Evolutionary conservation across 2,888 invertebrate genomes (phyloP), one percentile per base, ranked within the genome.

Genomic region (Eugnorisma glareosa): DNA sequence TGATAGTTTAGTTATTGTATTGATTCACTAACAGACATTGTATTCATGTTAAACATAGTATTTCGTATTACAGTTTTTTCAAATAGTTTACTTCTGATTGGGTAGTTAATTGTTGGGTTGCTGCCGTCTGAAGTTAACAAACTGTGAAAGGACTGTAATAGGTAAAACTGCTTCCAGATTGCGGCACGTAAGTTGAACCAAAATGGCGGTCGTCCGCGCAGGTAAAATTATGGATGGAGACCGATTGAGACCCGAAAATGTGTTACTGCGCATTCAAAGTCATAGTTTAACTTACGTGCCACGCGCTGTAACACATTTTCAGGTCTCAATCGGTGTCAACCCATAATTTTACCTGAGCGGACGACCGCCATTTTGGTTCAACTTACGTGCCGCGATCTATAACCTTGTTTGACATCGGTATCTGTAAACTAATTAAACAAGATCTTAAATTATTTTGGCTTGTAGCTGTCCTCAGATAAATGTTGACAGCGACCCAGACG

Each of bases 1-100:
- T 78, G 66, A 73, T 73, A 28, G n/a, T 40, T 35, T 37, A 43
- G 21, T 45, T 66, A 63, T 18, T 43, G 35, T 35, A 21, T 67
- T n/a, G 15, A 31, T 40, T 48, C 37, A 51, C n/a, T 11, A 24
- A 28, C 8, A 15, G 3, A 24, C 6, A 43, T n/a, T 24, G 28
- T 51, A 31, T 51, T 48, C 21, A n/a, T 45, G 64, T 31, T 73
- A 21, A 31, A n/a, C 40, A 5, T 24, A 10, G 15, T 40, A 40
- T 40, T 40, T 59, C 28, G 18, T 21, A 63, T 24, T 40, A 59
- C 21, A 21, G 21, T 45, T 35, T 0, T 61, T 61, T 61, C 59
- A 61, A 1, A 31, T 59, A 10, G 10, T 31, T 61, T 21, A 61
- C 31, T 21, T 10, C 21, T 35, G 21, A 21, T 61, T 35, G 10